Percentiles rank a stretch among this genome's conserved stretches.
phyloP scores from a whole-genome alignment of 2,888 invertebrate genomes.

The Scaptomyza parva region DNA sequence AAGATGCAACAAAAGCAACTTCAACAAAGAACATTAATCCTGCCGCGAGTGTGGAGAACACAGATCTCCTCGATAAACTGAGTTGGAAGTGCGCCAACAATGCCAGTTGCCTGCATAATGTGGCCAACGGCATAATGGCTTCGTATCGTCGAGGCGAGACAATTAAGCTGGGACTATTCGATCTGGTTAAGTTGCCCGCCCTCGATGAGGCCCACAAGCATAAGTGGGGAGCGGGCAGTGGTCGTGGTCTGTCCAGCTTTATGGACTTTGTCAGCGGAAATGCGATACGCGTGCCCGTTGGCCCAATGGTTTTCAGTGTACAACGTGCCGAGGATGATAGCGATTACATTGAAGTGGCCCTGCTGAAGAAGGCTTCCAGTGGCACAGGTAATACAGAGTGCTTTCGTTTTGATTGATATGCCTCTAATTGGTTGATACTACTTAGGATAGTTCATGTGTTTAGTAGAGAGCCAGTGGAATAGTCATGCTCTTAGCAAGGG shows the following conservation, averaged over 20 bases:
- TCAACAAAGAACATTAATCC: slow-evolving; percentile 16
- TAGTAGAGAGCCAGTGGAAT: background rate
- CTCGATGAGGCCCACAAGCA: slow-evolving; percentile 61
- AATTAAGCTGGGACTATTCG: slow-evolving; percentile 86
- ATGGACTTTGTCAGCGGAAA: slow-evolving; percentile 83
- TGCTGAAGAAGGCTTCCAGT: slow-evolving; percentile 80
- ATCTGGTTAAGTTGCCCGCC: slow-evolving; percentile 86
- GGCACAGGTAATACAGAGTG: slow-evolving; percentile 76
- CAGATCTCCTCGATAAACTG: slow-evolving; percentile 80
- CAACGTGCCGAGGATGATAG: slow-evolving; percentile 83
- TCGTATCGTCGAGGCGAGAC: slow-evolving; percentile 86
- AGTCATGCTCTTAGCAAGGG: no score
- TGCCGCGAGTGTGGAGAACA: slow-evolving; percentile 60
- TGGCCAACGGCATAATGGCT: slow-evolving; percentile 86
- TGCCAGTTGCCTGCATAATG: slow-evolving; percentile 87
- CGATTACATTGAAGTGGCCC: slow-evolving; percentile 83
- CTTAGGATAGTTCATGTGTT: slow-evolving; percentile 12
- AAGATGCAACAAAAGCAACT: background rate
- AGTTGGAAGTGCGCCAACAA: slow-evolving; percentile 87
- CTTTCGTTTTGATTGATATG: slow-evolving; percentile 33
- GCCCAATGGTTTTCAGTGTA: slow-evolving; percentile 84
- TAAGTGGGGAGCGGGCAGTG: slow-evolving; percentile 63
- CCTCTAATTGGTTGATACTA: slow-evolving; percentile 32
- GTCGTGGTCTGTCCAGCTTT: slow-evolving; percentile 80
- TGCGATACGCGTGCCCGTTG: slow-evolving; percentile 83